Conservation (phyloP, 2,888 invertebrate species). For the Ornithoptera alexandrae region DNA sequence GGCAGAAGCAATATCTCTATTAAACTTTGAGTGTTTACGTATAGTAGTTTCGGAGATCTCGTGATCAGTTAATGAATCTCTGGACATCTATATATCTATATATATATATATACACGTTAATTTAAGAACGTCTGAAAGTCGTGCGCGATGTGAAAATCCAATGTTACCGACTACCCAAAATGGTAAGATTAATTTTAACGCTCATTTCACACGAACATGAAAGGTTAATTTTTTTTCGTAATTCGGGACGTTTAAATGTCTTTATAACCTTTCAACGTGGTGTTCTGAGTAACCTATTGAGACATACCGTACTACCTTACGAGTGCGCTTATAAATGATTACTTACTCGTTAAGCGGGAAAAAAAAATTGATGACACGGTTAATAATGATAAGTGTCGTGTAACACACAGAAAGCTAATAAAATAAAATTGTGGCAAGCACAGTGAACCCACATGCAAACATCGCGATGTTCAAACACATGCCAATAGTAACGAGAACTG, state of each 20-base stretch:
- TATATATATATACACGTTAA: neutral
- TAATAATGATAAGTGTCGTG: slow-evolving; percentile 28
- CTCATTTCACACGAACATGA: slow-evolving; percentile 17
- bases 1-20: too few species aligned
- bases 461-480: slow-evolving; percentile 46
- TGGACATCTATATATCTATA: too few species aligned
- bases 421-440: slow-evolving; percentile 42
- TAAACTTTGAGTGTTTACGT: too few species aligned
- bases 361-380: slow-evolving; percentile 11
- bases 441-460: slow-evolving; percentile 70
- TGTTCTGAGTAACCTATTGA: slow-evolving; percentile 5
- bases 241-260: slow-evolving; percentile 12
- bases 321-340: slow-evolving; percentile 18
- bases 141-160: slow-evolving; percentile 1
- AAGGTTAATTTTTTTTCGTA: slow-evolving; percentile 21
- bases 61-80: too few species aligned
- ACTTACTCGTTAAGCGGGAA: slow-evolving; percentile 20
- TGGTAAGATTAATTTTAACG: slow-evolving; percentile 9
- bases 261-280: slow-evolving; percentile 20
- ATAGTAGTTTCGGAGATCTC: too few species aligned
- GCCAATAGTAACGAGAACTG: slow-evolving; percentile 44
- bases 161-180: slow-evolving; percentile 15
- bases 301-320: slow-evolving; percentile 2
- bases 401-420: slow-evolving; percentile 45
- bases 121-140: neutral